A percentile compares a stretch with the other conserved stretches of the same genome.
These are phyloP conservation scores for Xestia ashworthii DNA, from an alignment of 2,888 invertebrate genomes.

Conservation along the genomic window DNA sequence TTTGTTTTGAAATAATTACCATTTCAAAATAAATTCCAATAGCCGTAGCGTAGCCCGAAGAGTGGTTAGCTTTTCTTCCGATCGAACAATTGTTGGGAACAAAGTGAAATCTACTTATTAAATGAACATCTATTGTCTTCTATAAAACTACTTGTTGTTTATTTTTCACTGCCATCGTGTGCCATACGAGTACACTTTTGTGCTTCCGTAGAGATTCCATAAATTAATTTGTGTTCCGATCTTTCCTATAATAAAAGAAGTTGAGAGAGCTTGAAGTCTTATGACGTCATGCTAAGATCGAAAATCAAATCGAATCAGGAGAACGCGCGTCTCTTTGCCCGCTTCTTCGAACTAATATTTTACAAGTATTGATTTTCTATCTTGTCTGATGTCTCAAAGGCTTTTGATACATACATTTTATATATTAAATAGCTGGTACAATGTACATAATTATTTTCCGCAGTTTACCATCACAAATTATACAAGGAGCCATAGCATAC, in stretches of 20 bases:
- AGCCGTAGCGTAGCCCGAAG: neutral
- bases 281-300: neutral
- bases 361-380: slow-evolving; percentile 1
- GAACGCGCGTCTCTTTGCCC: too few species aligned
- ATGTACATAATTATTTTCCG: neutral
- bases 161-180: neutral
- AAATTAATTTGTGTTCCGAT: neutral
- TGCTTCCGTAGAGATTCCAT: neutral
- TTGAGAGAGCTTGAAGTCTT: neutral
- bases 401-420: neutral
- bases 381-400: neutral
- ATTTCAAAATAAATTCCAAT: neutral
- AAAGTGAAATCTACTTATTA: neutral
- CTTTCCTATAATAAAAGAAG: neutral
- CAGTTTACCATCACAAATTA: neutral
- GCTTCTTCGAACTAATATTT: neutral
- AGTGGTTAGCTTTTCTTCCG: neutral
- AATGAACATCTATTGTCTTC: neutral
- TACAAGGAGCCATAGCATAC: neutral
- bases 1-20: slow-evolving; percentile 4
- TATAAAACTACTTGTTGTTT: neutral
- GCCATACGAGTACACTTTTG: neutral
- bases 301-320: neutral
- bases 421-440: neutral
- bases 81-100: neutral